A percentile compares a stretch with the other conserved stretches of the same genome.
These are phyloP conservation scores for Saxicola maurus DNA, from an alignment of 2,797 vertebrate species.

Conservation along the genomic window DNA sequence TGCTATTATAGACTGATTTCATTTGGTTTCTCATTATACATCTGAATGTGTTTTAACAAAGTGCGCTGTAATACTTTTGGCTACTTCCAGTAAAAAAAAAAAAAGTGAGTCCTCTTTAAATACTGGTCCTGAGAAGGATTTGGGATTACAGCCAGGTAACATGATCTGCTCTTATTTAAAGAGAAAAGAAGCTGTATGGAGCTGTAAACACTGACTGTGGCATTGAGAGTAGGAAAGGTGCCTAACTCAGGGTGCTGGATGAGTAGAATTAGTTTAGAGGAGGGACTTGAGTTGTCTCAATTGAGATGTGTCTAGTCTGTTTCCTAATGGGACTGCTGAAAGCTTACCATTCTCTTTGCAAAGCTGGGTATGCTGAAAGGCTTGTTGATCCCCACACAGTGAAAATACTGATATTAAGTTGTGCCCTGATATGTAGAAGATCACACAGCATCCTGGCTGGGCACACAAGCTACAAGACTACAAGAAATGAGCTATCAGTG, in stretches of 20 bases:
- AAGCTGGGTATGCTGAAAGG: background rate
- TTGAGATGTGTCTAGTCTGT: background rate
- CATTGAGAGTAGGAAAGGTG: background rate
- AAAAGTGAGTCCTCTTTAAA: accelerated
- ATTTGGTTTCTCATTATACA: background rate
- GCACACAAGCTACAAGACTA: accelerated
- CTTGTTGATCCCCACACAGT: background rate
- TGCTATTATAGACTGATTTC: background rate
- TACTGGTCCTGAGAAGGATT: background rate
- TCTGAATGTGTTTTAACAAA: background rate
- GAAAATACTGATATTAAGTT: background rate
- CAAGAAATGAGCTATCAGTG: background rate
- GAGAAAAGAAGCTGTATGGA: background rate
- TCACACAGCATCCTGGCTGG: accelerated
- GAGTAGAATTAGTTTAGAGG: background rate
- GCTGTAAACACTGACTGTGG: background rate
- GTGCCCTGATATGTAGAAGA: accelerated
- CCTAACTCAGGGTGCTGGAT: accelerated
- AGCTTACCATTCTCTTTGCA: background rate
- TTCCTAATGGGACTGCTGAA: background rate
- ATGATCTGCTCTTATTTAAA: background rate
- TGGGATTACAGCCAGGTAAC: background rate
- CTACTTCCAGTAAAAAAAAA: background rate
- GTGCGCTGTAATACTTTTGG: background rate
- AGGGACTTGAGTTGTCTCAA: background rate